Conservation (phyloP, 2,797 vertebrate species). For the Phataginus tetradactyla region DNA sequence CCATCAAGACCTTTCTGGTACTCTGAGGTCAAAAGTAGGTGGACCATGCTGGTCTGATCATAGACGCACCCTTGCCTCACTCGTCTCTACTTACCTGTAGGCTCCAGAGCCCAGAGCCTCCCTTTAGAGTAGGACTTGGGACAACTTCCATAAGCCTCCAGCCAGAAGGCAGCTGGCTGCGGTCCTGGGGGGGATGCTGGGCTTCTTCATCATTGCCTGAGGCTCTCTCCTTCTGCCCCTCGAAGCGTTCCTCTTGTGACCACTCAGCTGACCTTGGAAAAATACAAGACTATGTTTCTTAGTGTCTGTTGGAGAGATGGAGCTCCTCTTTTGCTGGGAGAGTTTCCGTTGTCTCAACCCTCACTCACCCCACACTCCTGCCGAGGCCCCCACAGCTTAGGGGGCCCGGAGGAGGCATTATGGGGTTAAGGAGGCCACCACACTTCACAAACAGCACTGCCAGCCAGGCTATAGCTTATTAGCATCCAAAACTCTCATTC, state of each 20-base stretch:
- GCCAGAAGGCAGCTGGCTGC: background rate
- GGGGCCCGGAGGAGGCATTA: background rate
- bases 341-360: background rate
- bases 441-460: background rate
- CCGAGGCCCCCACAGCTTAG: background rate
- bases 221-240: background rate
- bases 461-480: background rate
- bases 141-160: background rate
- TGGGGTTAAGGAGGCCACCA: background rate
- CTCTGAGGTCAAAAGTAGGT: background rate
- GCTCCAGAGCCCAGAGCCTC: background rate
- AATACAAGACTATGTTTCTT: conserved; percentile 3
- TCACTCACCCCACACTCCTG: background rate
- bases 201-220: background rate
- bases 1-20: background rate
- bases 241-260: background rate
- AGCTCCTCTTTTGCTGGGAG: background rate
- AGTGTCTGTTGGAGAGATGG: background rate
- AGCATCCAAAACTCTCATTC: background rate
- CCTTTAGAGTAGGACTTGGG: background rate
- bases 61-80: background rate
- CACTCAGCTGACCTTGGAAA: conserved; percentile 33
- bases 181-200: background rate
- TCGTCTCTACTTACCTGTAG: background rate
- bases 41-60: background rate